These are phyloP conservation scores for Chaetodon trifascialis DNA, from an alignment of 2,113 vertebrate genomes.

Conservation along the genomic window DNA sequence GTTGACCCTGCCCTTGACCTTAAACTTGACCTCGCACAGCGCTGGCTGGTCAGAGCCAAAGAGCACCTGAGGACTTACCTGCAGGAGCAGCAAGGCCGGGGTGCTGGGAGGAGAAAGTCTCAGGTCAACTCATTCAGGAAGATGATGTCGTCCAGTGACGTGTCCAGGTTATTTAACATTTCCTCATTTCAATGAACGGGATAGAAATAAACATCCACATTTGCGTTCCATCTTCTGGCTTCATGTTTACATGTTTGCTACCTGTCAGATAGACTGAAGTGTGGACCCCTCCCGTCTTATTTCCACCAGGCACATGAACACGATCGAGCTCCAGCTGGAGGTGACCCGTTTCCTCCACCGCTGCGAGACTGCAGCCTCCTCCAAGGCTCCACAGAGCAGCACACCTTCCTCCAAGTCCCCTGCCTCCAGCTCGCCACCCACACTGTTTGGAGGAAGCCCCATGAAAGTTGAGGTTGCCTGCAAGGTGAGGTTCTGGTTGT, in stretches of 20 bases:
- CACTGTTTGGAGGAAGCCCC: slow-evolving; percentile 91
- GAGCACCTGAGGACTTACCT: slow-evolving; percentile 96
- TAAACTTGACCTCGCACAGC: slow-evolving; percentile 59
- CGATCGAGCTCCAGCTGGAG: slow-evolving; percentile 97
- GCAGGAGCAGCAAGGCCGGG: slow-evolving; percentile 91
- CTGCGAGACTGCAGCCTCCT: slow-evolving; percentile 87
- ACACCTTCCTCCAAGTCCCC: slow-evolving; percentile 67
- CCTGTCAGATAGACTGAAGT: background rate
- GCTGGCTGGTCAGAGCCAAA: slow-evolving; percentile 94
- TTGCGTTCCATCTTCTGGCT: no score
- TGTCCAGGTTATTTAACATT: slow-evolving; percentile 88
- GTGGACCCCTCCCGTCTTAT: background rate
- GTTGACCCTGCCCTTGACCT: background rate
- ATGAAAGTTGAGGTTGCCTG: slow-evolving; percentile 97
- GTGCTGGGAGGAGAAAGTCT: slow-evolving; percentile 84
- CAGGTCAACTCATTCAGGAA: slow-evolving; percentile 89
- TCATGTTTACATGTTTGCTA: no score
- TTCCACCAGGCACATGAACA: slow-evolving; percentile 92
- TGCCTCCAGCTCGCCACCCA: slow-evolving; percentile 84
- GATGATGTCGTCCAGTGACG: slow-evolving; percentile 93
- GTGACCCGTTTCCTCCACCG: slow-evolving; percentile 95
- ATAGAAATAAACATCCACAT: background rate
- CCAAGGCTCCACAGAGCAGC: slow-evolving; percentile 71
- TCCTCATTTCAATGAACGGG: background rate
- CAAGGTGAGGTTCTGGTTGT: slow-evolving; percentile 84